These are phyloP conservation scores for Agapostemon virescens DNA, from an alignment of 2,888 invertebrate species.

Conservation along the genomic window DNA sequence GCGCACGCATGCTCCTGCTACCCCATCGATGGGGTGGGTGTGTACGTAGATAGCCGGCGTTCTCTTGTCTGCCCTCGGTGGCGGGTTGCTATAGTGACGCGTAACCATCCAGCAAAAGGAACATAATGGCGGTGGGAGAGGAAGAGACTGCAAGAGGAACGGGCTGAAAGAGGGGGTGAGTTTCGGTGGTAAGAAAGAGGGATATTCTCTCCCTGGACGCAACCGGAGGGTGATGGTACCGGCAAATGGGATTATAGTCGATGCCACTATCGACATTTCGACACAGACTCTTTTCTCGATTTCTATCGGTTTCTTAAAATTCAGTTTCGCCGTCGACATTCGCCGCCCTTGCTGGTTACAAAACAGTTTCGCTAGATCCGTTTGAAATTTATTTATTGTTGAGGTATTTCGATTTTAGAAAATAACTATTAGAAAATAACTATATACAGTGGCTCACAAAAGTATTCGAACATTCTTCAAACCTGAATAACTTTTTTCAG, in stretches of 20 bases:
- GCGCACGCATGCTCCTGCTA: slow-evolving; percentile 59
- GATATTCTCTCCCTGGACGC: slow-evolving; percentile 35
- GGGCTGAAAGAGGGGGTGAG: slow-evolving; percentile 58
- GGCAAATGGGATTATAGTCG: slow-evolving; percentile 49
- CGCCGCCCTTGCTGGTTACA: not conserved
- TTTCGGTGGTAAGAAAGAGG: slow-evolving; percentile 62
- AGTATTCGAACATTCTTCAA: no score
- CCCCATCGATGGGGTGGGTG: slow-evolving; percentile 24
- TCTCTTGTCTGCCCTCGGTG: slow-evolving; percentile 71
- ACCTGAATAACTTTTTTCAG: no score
- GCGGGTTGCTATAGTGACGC: slow-evolving; percentile 78
- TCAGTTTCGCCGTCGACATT: not conserved
- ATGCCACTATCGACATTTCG: slow-evolving; percentile 30
- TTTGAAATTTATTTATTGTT: not conserved
- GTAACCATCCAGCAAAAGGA: slow-evolving; percentile 69
- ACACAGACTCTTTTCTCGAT: not conserved
- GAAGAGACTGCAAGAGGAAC: slow-evolving; percentile 64
- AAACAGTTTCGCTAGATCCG: not conserved
- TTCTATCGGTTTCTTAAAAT: not conserved
- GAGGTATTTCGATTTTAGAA: no score
- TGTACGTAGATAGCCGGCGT: slow-evolving; percentile 57
- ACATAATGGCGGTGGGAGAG: slow-evolving; percentile 72
- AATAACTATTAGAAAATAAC: no score
- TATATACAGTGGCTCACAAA: no score
- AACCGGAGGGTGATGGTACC: slow-evolving; percentile 23